Conservation (phyloP, 2,888 invertebrate genomes). For the Fragum whitleyi region DNA sequence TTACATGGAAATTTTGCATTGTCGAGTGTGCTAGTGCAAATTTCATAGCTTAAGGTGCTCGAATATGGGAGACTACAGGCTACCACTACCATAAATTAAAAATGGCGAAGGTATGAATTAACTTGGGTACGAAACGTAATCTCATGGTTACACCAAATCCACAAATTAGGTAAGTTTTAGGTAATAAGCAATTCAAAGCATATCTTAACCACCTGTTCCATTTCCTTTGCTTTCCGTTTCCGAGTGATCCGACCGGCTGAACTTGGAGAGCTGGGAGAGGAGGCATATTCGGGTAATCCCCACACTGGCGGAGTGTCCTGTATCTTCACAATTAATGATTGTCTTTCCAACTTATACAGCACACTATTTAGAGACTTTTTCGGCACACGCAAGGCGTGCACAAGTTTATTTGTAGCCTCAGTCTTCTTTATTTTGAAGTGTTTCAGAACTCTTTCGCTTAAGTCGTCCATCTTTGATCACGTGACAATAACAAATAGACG, state of each 20-base stretch:
- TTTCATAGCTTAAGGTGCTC: too few species aligned
- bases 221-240: not conserved
- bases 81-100: too few species aligned
- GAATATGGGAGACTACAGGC: too few species aligned
- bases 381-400: conserved; percentile 36
- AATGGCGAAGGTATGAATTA: too few species aligned
- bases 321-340: conserved; percentile 45
- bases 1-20: too few species aligned
- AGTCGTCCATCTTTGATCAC: conserved; percentile 43
- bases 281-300: conserved; percentile 29
- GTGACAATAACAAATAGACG: not conserved
- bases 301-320: conserved; percentile 58
- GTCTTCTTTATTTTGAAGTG: conserved; percentile 40
- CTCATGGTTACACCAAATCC: too few species aligned
- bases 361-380: conserved; percentile 51
- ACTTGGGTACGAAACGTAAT: too few species aligned
- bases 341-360: conserved; percentile 49
- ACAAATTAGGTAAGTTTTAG: too few species aligned
- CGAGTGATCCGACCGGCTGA: not conserved
- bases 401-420: conserved; percentile 46
- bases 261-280: not conserved
- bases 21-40: too few species aligned
- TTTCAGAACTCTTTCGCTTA: conserved; percentile 40
- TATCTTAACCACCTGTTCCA: not conserved
- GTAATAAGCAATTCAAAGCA: too few species aligned